Percentiles rank a stretch among this genome's conserved stretches.
These are phyloP conservation scores for Camponotus fellah DNA, from an alignment of 2,888 invertebrate genomes.

Conservation along the genomic window DNA sequence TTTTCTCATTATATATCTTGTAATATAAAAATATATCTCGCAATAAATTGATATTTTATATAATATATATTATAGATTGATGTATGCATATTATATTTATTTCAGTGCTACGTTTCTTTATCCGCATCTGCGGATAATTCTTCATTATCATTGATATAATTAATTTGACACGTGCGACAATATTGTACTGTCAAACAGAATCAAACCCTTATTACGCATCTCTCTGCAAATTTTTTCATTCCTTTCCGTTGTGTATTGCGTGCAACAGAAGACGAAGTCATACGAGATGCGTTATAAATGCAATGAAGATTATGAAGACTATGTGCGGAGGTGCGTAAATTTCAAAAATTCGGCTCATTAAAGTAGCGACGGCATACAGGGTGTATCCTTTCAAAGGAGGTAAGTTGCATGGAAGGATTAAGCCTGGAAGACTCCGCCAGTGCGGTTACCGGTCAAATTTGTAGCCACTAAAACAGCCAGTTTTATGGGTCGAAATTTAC, in stretches of 20 bases:
- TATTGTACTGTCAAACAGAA: slow-evolving; percentile 20
- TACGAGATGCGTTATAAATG: slow-evolving; percentile 5
- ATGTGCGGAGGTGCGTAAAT: slow-evolving; percentile 78
- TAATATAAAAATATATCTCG: background rate
- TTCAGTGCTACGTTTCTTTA: background rate
- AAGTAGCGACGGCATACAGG: slow-evolving; percentile 76
- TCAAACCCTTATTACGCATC: slow-evolving; percentile 30
- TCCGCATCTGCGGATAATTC: slow-evolving; percentile 10
- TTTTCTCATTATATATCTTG: background rate
- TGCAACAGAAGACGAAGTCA: slow-evolving; percentile 24
- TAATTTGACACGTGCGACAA: slow-evolving; percentile 18
- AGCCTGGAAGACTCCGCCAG: slow-evolving; percentile 66
- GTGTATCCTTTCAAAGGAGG: slow-evolving; percentile 67
- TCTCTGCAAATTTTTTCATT: background rate
- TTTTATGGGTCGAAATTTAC: slow-evolving; percentile 83
- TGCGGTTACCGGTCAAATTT: slow-evolving; percentile 81
- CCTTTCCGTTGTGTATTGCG: slow-evolving; percentile 33
- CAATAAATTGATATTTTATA: background rate
- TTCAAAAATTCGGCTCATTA: slow-evolving; percentile 84
- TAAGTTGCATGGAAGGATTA: slow-evolving; percentile 75
- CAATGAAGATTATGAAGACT: slow-evolving; percentile 60
- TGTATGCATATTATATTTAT: background rate
- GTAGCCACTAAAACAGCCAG: slow-evolving; percentile 83
- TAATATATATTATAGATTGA: too few species aligned
- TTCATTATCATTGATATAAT: background rate